phyloP scores from a whole-genome alignment of 2,888 invertebrate genomes.

The Eupithecia pulchellata region DNA sequence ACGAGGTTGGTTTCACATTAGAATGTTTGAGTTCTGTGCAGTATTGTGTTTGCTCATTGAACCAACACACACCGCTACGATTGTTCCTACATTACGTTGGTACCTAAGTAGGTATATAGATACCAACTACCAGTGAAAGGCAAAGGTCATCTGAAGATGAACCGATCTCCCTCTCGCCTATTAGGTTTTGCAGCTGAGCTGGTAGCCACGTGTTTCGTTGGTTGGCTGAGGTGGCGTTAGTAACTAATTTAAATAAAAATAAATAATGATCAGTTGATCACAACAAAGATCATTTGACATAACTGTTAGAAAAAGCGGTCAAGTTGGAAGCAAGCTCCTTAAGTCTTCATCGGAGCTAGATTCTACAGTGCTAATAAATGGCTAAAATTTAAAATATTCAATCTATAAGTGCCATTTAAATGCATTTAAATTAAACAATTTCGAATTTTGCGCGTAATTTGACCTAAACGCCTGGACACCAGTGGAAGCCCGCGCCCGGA shows the following conservation, averaged over 20 bases:
- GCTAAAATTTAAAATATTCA: too few relatives aligned
- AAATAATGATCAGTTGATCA: background rate
- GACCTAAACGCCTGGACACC: too few relatives aligned
- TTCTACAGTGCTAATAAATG: too few relatives aligned
- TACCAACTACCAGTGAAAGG: conserved; percentile 45
- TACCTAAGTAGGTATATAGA: conserved; percentile 10
- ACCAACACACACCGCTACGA: conserved; percentile 38
- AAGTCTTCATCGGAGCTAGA: too few relatives aligned
- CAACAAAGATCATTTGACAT: too few relatives aligned
- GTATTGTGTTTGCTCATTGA: conserved; percentile 47
- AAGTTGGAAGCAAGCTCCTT: too few relatives aligned
- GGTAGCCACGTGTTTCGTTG: background rate
- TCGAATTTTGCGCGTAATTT: too few relatives aligned
- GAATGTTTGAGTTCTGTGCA: conserved; percentile 25
- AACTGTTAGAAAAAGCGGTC: background rate
- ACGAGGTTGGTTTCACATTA: conserved; percentile 5
- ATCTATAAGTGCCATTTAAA: too few relatives aligned
- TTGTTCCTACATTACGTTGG: conserved; percentile 29
- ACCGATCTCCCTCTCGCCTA: conserved; percentile 22
- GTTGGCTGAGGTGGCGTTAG: background rate
- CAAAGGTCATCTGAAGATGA: conserved; percentile 45
- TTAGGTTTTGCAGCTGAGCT: conserved; percentile 20
- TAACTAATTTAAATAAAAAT: background rate
- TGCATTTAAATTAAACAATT: too few relatives aligned
- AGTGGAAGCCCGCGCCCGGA: too few relatives aligned